Evolutionary conservation across 2,797 vertebrate species (phyloP).

Genomic region (Clarias fuscus): DNA sequence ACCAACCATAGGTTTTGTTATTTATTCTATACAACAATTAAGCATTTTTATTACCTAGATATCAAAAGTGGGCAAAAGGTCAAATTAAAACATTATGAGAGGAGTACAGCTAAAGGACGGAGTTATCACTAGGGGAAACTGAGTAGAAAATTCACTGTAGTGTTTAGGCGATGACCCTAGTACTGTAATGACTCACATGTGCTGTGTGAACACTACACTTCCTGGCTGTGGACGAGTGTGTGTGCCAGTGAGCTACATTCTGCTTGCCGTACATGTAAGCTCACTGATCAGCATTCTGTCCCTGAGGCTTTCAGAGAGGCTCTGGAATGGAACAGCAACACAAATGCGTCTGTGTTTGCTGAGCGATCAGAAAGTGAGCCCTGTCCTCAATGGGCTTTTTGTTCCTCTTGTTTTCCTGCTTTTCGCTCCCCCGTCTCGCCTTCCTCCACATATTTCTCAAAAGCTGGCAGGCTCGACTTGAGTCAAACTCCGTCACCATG

Average conservation of each 20-base stretch:
- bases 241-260: slow-evolving; percentile 39
- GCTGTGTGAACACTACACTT: background rate
- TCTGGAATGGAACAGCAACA: slow-evolving; percentile 36
- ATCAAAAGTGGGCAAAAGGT: background rate
- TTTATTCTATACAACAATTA: background rate
- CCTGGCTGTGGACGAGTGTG: background rate
- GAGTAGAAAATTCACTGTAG: background rate
- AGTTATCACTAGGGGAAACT: background rate
- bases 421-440: slow-evolving; percentile 38
- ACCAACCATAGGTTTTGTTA: background rate
- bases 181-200: slow-evolving; percentile 15
- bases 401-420: slow-evolving; percentile 54
- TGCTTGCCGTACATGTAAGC: slow-evolving; percentile 44
- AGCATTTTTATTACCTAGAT: background rate
- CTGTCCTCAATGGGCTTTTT: slow-evolving; percentile 61
- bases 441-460: slow-evolving; percentile 56
- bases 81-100: background rate
- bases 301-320: slow-evolving; percentile 15
- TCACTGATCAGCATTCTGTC: slow-evolving; percentile 48
- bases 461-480: slow-evolving; percentile 54
- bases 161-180: background rate
- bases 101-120: background rate
- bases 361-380: slow-evolving; percentile 45
- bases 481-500: slow-evolving; percentile 46
- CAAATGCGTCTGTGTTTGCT: slow-evolving; percentile 45